Evolutionary conservation across 2,797 vertebrate genomes (phyloP).

Genomic region (Spondyliosoma cantharus): DNA sequence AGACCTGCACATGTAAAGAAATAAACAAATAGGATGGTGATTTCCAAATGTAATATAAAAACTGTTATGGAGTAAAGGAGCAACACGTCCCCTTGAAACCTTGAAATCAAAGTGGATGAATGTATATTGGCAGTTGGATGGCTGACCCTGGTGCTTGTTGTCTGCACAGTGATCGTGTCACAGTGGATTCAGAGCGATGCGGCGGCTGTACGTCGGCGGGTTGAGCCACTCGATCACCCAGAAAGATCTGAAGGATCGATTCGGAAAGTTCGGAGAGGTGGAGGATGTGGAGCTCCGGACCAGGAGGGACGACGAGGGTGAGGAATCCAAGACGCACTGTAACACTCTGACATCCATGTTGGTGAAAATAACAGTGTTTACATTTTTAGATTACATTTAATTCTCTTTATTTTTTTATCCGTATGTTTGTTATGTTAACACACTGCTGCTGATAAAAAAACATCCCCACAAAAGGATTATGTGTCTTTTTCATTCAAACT

Average conservation of each 20-base stretch:
- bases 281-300: constrained; percentile 90
- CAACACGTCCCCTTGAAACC: too few species aligned
- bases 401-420: too few species aligned
- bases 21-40: background rate
- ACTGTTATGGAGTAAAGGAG: background rate
- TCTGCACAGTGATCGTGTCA: background rate
- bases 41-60: background rate
- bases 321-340: constrained; percentile 23
- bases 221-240: constrained; percentile 87
- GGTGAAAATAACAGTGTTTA: background rate
- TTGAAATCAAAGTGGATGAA: background rate
- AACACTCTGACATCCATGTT: background rate
- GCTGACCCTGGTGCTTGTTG: background rate
- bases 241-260: constrained; percentile 91
- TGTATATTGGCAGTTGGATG: background rate
- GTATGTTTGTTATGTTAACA: too few species aligned
- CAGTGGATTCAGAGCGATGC: constrained; percentile 60
- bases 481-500: too few species aligned
- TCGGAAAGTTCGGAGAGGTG: constrained; percentile 92
- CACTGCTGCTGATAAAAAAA: too few species aligned
- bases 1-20: background rate
- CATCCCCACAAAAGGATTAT: too few species aligned
- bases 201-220: constrained; percentile 91
- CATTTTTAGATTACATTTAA: background rate
- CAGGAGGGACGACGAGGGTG: constrained; percentile 90